Base-by-base conservation (phyloP, 2,113 vertebrate species). In the Passer domesticus region DNA sequence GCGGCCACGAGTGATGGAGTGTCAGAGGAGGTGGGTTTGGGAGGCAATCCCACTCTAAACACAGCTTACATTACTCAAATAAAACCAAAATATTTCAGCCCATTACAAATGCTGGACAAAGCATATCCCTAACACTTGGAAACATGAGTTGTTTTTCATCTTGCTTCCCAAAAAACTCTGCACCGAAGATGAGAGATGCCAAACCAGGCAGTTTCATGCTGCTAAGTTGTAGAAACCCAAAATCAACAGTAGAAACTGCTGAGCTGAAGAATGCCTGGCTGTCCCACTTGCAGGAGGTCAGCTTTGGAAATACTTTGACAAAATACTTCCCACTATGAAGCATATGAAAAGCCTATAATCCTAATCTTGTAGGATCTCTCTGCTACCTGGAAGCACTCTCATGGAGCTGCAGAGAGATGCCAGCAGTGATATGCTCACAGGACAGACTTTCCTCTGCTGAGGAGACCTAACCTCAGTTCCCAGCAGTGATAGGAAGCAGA, bases 1-100 rank as follows among this genome's bases (percentile, higher is more conserved):
- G 44, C 66, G 69, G 35, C 37, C 44, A 63, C 0, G 0, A 1
- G 4, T 8, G 46, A 43, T 6, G 31, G 52, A 70, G 39, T 3
- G 31, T 10, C 53, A 47, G 39, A 30, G 8, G 30, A 69, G 19
- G 33, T 23, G 25, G 15, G 39, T 20, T 75, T 3, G 18, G 68
- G 33, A 70, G 28, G 28, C 17, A 75, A 31, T 10, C 9, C 21
- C 39, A n/a, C 49, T 68, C 70, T 23, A 44, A 91, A 59, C 43
- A 21, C 18, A 23, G 43, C 70, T 81, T 43, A 28, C 18, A 13
- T 20, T 15, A 64, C 21, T 59, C 43, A 67, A 52, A 70, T 22
- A 67, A 84, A 82, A 44, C 1, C 11, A 55, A 66, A 72, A 24
- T 35, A 67, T 30, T 64, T 72, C 79, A 43, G 43, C 30, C 46